Conservation (phyloP, 1,140 invertebrate genomes). For the Spodoptera litura region DNA sequence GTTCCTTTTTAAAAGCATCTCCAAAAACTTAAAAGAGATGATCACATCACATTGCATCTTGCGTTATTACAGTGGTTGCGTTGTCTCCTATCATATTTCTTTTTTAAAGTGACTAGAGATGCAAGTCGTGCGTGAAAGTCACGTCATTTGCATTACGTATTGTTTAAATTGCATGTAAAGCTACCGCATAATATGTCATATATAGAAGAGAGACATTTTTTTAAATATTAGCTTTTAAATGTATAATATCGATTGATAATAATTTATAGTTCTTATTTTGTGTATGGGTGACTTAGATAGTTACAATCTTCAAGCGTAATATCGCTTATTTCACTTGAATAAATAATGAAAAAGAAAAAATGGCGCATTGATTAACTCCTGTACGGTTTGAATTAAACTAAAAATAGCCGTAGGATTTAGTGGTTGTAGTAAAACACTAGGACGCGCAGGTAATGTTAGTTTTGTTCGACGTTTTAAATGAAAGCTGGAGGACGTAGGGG, state of each 20-base stretch:
- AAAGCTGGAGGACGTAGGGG: slow-evolving; percentile 49
- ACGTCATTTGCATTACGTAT: neutral
- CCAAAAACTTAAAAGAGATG: neutral
- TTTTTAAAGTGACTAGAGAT: neutral
- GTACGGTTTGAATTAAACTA: too few relatives aligned
- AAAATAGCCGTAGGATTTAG: neutral
- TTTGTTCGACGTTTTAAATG: slow-evolving; percentile 50
- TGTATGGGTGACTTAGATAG: too few relatives aligned
- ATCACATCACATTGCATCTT: neutral
- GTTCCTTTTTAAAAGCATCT: too few relatives aligned
- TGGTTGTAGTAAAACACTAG: slow-evolving; percentile 4
- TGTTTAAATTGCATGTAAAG: neutral
- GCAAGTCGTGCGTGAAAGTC: slow-evolving; percentile 4
- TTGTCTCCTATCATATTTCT: neutral
- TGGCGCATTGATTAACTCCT: too few relatives aligned
- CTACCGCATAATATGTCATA: neutral
- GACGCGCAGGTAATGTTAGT: slow-evolving; percentile 42
- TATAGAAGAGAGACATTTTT: too few relatives aligned
- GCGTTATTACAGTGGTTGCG: neutral
- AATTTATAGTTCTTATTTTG: too few relatives aligned
- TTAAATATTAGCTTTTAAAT: too few relatives aligned
- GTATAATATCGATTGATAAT: too few relatives aligned
- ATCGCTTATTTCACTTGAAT: too few relatives aligned
- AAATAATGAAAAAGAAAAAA: too few relatives aligned
- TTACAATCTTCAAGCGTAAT: too few relatives aligned